A percentile compares a stretch with the other conserved stretches of the same genome.
Conservation (phyloP, 2,113 vertebrate species). For the Spizaetus ornatus region DNA sequence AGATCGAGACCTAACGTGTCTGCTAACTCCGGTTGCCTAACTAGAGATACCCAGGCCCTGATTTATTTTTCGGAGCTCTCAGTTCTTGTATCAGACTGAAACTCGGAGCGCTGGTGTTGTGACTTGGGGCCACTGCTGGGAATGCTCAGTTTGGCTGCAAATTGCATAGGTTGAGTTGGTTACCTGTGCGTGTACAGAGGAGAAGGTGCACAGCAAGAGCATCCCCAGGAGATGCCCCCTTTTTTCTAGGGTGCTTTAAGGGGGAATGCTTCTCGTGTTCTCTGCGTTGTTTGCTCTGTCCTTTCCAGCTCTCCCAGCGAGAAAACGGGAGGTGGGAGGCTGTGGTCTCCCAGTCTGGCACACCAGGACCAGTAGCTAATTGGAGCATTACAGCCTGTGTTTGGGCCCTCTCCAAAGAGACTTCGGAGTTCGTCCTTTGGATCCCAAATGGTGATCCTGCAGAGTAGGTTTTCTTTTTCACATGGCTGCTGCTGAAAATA, state of each 20-base stretch:
- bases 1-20: neutral
- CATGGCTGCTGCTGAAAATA: neutral
- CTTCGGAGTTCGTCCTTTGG: neutral
- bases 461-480: neutral
- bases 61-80: neutral
- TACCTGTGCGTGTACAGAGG: neutral
- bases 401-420: neutral
- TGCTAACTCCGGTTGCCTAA: neutral
- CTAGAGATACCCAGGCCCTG: neutral
- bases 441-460: neutral
- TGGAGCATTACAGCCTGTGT: neutral
- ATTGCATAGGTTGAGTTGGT: neutral
- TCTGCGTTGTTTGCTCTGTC: neutral
- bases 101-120: rapidly evolving
- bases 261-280: rapidly evolving
- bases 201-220: neutral
- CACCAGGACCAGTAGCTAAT: neutral
- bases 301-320: neutral
- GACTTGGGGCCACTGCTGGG: neutral
- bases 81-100: neutral
- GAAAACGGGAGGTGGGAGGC: neutral
- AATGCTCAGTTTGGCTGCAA: neutral
- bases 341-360: neutral
- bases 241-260: neutral
- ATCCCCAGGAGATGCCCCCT: neutral